These are phyloP conservation scores for Lasioglossum vierecki DNA, from an alignment of 2,888 invertebrate species.

Conservation along the genomic window DNA sequence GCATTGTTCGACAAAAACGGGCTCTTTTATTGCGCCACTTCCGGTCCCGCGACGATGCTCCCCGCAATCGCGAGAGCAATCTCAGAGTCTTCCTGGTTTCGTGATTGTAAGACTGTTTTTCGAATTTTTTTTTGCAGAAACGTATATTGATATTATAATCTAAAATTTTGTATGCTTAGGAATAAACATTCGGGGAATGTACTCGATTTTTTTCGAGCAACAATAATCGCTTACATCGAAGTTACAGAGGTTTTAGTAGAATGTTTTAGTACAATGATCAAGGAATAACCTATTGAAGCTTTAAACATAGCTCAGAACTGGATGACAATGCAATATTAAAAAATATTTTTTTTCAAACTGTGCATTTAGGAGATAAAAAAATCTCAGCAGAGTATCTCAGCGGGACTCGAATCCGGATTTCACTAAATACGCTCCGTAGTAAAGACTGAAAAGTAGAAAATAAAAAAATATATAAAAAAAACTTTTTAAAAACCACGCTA, in stretches of 20 bases:
- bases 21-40: conserved; percentile 1
- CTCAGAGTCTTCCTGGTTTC: neutral
- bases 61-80: neutral
- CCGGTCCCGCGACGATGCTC: neutral
- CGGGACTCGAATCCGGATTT: too few relatives aligned
- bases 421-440: too few relatives aligned
- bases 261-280: too few relatives aligned
- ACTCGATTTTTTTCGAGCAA: neutral
- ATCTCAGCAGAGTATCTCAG: too few relatives aligned
- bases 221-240: neutral
- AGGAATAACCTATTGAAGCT: too few relatives aligned
- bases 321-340: too few relatives aligned
- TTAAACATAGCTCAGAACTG: too few relatives aligned
- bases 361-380: too few relatives aligned
- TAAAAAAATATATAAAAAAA: too few relatives aligned
- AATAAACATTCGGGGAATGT: neutral
- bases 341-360: too few relatives aligned
- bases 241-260: neutral
- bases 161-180: neutral
- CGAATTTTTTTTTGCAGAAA: neutral
- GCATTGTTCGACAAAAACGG: conserved; percentile 32
- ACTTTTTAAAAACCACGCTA: too few relatives aligned
- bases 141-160: neutral
- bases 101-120: neutral
- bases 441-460: too few relatives aligned